A percentile compares a stretch with the other conserved stretches of the same genome.
phyloP scores from a whole-genome alignment of 1,140 invertebrate genomes.

The Telenomus remus region DNA sequence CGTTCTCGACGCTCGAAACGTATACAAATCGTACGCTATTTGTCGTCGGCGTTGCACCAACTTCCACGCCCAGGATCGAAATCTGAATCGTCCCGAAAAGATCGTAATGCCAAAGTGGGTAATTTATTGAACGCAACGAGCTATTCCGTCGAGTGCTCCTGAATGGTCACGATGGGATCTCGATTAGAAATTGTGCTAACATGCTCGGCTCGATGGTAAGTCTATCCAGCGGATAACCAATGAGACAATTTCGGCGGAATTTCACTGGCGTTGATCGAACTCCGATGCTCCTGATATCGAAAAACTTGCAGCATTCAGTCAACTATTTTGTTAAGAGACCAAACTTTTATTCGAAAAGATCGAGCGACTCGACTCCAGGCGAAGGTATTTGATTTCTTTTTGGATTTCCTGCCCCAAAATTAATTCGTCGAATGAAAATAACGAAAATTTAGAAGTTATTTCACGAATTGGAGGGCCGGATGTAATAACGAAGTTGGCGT shows the following conservation, averaged over 20 bases:
- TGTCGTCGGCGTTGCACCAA: conserved; percentile 22
- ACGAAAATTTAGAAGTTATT: no score
- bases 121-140: conserved; percentile 53
- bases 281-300: conserved; percentile 10
- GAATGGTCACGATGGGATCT: conserved; percentile 33
- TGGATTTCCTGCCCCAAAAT: neutral
- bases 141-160: conserved; percentile 29
- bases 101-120: conserved; percentile 35
- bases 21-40: conserved; percentile 46
- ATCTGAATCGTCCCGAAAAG: conserved; percentile 18
- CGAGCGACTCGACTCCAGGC: conserved; percentile 2
- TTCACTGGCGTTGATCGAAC: conserved; percentile 9
- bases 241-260: conserved; percentile 35
- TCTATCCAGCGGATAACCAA: conserved; percentile 36
- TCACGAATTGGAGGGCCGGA: no score
- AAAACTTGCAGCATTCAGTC: conserved; percentile 8
- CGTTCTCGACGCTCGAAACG: conserved; percentile 16
- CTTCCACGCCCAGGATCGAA: conserved; percentile 6
- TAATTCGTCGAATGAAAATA: no score
- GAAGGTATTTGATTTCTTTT: neutral
- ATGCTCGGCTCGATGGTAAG: conserved; percentile 18
- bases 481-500: no score
- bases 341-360: conserved; percentile 10
- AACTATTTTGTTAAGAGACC: conserved; percentile 24
- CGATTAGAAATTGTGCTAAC: conserved; percentile 52